Percentiles rank a stretch among this genome's conserved stretches.
Conservation (phyloP, 1,140 invertebrate species). For the Tetramorium simillimum region DNA sequence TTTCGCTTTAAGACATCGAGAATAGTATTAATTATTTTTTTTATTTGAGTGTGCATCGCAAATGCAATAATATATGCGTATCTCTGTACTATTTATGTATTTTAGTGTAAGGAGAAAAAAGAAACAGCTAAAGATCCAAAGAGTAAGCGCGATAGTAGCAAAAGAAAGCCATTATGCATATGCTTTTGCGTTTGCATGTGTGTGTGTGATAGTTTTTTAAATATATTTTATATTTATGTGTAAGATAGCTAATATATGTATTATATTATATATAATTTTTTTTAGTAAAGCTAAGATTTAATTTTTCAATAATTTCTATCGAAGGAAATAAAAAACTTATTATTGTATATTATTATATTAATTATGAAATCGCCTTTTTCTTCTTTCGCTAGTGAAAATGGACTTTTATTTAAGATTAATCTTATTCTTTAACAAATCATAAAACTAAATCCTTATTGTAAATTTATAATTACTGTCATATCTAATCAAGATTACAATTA, state of each 20-base stretch:
- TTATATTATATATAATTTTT: slow-evolving; percentile 4
- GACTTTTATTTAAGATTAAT: neutral
- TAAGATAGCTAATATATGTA: slow-evolving; percentile 24
- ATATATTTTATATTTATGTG: slow-evolving; percentile 22
- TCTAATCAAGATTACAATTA: slow-evolving; percentile 62
- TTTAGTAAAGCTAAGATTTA: neutral
- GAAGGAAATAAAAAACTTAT: neutral
- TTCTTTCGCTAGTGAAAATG: neutral
- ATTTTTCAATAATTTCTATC: neutral
- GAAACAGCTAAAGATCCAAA: slow-evolving; percentile 78
- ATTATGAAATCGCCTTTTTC: neutral
- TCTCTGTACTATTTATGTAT: slow-evolving; percentile 8
- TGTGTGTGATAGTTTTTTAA: neutral
- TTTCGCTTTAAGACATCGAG: neutral
- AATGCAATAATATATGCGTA: neutral
- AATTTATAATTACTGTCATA: slow-evolving; percentile 35
- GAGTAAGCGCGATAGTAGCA: slow-evolving; percentile 60
- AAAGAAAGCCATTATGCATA: slow-evolving; percentile 16
- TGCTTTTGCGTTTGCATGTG: neutral
- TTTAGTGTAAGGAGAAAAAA: slow-evolving; percentile 36
- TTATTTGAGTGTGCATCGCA: neutral
- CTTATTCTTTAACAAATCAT: neutral
- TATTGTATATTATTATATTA: slow-evolving; percentile 34
- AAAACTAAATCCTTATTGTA: slow-evolving; percentile 3
- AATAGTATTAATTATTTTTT: neutral